Evolutionary conservation across 2,888 invertebrate species (phyloP).

Genomic region (Latrodectus elegans): DNA sequence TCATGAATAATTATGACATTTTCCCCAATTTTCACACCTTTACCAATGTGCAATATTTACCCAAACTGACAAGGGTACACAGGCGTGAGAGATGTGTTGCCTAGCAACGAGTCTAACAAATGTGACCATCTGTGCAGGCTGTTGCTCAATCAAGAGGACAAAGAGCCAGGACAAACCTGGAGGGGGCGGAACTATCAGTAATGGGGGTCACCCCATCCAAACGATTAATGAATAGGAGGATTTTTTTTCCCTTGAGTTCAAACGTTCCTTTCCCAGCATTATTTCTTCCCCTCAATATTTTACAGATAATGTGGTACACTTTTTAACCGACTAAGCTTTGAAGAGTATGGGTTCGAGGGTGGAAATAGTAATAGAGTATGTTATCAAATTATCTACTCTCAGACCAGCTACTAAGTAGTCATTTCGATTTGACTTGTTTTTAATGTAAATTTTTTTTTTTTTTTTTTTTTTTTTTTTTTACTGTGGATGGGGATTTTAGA

Average conservation of each 20-base stretch:
- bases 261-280: background rate
- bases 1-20: no score
- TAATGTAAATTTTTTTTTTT: conserved; percentile 13
- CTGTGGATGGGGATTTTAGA: no score
- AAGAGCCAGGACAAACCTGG: conserved; percentile 23
- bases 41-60: no score
- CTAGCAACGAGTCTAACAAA: conserved; percentile 63
- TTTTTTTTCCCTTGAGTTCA: conserved; percentile 19
- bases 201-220: conserved; percentile 44
- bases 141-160: conserved; percentile 57
- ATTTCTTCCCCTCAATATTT: background rate
- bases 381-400: conserved; percentile 2
- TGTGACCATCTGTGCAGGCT: conserved; percentile 60
- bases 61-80: background rate
- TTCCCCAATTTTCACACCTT: no score
- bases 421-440: conserved; percentile 33
- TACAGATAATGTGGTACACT: conserved; percentile 11
- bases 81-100: conserved; percentile 45
- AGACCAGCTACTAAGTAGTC: conserved; percentile 25
- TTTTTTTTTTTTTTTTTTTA: background rate
- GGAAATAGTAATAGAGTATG: background rate
- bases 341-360: background rate
- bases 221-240: conserved; percentile 63
- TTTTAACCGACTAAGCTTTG: conserved; percentile 10
- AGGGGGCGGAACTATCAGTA: conserved; percentile 26